A percentile compares a stretch with the other conserved stretches of the same genome.
These are phyloP conservation scores for Indicator indicator DNA, from an alignment of 2,113 vertebrate species.

Conservation along the genomic window DNA sequence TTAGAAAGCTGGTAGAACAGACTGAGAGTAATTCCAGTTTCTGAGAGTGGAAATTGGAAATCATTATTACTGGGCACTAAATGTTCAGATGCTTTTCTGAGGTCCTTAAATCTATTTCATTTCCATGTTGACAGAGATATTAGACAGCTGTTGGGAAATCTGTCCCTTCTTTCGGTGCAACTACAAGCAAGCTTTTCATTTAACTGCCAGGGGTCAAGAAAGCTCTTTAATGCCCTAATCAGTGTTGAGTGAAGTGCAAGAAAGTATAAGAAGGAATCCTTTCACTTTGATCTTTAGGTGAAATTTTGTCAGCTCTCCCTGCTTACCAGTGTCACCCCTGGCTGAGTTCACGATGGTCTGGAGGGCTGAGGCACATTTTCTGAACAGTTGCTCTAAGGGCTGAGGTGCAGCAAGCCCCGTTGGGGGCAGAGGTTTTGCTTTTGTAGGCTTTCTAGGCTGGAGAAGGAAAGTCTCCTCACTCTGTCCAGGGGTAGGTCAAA, in stretches of 20 bases:
- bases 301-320: neutral
- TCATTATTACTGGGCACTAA: slow-evolving; percentile 77
- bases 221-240: slow-evolving; percentile 68
- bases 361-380: neutral
- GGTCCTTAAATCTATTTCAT: slow-evolving; percentile 81
- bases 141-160: slow-evolving; percentile 82
- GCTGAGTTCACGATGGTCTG: fast-evolving
- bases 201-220: slow-evolving; percentile 69
- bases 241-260: slow-evolving; percentile 14
- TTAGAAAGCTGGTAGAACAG: slow-evolving; percentile 67
- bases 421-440: neutral
- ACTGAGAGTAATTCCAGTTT: slow-evolving; percentile 73
- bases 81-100: slow-evolving; percentile 68
- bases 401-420: fast-evolving
- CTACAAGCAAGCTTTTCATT: slow-evolving; percentile 74
- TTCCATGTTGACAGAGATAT: slow-evolving; percentile 80
- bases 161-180: slow-evolving; percentile 72
- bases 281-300: slow-evolving; percentile 28
- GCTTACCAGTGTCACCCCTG: neutral
- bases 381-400: neutral
- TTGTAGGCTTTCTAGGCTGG: neutral
- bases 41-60: slow-evolving; percentile 76
- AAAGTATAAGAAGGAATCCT: slow-evolving; percentile 55
- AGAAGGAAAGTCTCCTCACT: neutral
- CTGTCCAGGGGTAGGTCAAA: neutral